phyloP scores from a whole-genome alignment of 2,113 vertebrate species.

The Colaptes auratus region DNA sequence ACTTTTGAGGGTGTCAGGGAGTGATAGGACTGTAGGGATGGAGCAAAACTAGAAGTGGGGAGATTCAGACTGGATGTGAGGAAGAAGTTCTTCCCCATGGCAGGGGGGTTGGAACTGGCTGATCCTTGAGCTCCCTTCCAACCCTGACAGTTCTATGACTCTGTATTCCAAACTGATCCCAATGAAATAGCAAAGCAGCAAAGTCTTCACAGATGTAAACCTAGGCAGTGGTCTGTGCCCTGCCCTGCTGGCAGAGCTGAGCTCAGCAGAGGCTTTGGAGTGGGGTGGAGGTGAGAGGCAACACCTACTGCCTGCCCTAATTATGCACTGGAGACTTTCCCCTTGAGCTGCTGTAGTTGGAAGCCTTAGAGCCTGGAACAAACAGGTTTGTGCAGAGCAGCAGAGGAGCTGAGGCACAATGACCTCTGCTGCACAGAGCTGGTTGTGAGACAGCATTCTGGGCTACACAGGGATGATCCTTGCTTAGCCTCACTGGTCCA shows the following conservation, averaged over 20 bases:
- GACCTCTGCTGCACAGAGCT: neutral
- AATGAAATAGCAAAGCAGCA: neutral
- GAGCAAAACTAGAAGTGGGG: too few species aligned
- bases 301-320: neutral
- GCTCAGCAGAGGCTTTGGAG: neutral
- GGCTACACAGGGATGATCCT: neutral
- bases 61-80: too few species aligned
- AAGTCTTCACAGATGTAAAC: neutral
- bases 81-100: too few species aligned
- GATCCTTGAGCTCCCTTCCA: too few species aligned
- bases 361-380: neutral
- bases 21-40: too few species aligned
- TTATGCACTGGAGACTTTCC: neutral
- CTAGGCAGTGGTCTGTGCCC: rapidly evolving
- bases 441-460: rapidly evolving
- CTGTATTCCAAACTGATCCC: neutral
- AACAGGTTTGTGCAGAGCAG: neutral
- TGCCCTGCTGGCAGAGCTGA: neutral
- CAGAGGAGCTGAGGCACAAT: rapidly evolving
- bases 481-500: neutral
- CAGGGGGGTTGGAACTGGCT: too few species aligned
- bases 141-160: too few species aligned
- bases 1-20: too few species aligned
- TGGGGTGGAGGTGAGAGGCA: neutral
- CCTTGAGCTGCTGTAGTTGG: neutral